These are phyloP conservation scores for Hemaris fuciformis DNA, from an alignment of 2,888 invertebrate species.

Conservation along the genomic window DNA sequence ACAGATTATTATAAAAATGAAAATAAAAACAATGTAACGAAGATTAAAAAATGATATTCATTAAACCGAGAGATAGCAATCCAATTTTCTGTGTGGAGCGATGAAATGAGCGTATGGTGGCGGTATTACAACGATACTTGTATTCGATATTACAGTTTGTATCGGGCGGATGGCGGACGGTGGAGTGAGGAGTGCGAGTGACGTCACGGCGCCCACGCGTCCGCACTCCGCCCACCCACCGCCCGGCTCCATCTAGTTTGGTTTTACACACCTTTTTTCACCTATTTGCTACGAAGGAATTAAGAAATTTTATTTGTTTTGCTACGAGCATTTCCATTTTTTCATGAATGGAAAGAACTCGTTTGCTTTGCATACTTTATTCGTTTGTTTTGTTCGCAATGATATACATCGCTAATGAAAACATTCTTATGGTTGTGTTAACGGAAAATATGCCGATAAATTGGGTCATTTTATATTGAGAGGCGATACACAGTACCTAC, in stretches of 20 bases:
- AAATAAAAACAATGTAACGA: conserved; percentile 18
- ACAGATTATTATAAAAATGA: conserved; percentile 7
- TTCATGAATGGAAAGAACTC: background rate
- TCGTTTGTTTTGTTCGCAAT: background rate
- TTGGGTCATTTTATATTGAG: too few relatives aligned
- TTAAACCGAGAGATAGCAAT: conserved; percentile 30
- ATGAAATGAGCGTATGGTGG: conserved; percentile 25
- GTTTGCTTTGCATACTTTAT: background rate
- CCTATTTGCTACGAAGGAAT: background rate
- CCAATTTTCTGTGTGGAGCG: conserved; percentile 33
- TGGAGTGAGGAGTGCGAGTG: conserved; percentile 27
- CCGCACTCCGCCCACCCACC: conserved; percentile 39
- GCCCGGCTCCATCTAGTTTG: conserved; percentile 33
- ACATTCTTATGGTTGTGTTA: too few relatives aligned
- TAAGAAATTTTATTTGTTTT: background rate
- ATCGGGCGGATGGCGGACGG: conserved; percentile 28
- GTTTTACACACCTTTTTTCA: conserved; percentile 26
- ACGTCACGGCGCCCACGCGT: conserved; percentile 37
- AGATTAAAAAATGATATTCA: conserved; percentile 25
- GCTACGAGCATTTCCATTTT: background rate
- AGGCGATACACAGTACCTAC: too few relatives aligned
- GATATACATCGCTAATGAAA: too few relatives aligned
- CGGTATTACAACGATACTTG: conserved; percentile 15
- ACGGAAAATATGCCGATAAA: too few relatives aligned
- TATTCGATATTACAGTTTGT: conserved; percentile 16